Conservation (phyloP, 2,113 vertebrate species). For the Oryzias woworae region DNA sequence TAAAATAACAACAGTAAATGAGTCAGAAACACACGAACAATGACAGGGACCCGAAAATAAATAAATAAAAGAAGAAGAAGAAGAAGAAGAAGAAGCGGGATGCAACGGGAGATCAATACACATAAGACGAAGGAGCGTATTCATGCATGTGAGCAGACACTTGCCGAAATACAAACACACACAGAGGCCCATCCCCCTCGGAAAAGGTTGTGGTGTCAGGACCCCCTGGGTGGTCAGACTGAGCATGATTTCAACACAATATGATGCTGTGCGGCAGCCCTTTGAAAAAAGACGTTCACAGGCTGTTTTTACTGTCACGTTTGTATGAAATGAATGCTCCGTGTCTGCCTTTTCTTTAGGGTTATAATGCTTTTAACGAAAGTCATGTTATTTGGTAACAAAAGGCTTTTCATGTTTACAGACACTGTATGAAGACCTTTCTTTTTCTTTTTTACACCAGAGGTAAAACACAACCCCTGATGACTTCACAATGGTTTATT, state of each 20-base stretch:
- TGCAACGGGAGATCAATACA: slow-evolving; percentile 55
- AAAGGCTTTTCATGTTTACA: slow-evolving; percentile 20
- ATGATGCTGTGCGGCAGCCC: slow-evolving; percentile 56
- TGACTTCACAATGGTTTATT: slow-evolving; percentile 70
- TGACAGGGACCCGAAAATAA: slow-evolving; percentile 21
- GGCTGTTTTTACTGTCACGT: slow-evolving; percentile 29
- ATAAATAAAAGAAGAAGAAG: slow-evolving; percentile 13
- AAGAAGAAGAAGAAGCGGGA: slow-evolving; percentile 18
- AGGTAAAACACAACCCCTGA: slow-evolving; percentile 45
- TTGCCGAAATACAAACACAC: slow-evolving; percentile 65
- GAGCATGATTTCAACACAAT: slow-evolving; percentile 74
- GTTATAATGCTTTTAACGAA: slow-evolving; percentile 6
- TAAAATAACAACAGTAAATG: slow-evolving; percentile 53
- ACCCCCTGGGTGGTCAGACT: slow-evolving; percentile 85
- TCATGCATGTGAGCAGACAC: slow-evolving; percentile 69
- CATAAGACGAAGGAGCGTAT: slow-evolving; percentile 65
- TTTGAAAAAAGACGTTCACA: slow-evolving; percentile 39
- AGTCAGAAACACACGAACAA: slow-evolving; percentile 51
- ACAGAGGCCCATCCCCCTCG: slow-evolving; percentile 65
- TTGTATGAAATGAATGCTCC: slow-evolving; percentile 4
- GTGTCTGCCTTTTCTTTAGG: not conserved
- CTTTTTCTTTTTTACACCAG: slow-evolving; percentile 15
- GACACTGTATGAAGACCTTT: slow-evolving; percentile 24
- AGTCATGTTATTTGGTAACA: slow-evolving; percentile 7
- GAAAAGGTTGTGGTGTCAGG: slow-evolving; percentile 68